A percentile compares a stretch with the other conserved stretches of the same genome.
Conservation (phyloP, 2,888 invertebrate genomes). For the Metallyticus violacea region DNA sequence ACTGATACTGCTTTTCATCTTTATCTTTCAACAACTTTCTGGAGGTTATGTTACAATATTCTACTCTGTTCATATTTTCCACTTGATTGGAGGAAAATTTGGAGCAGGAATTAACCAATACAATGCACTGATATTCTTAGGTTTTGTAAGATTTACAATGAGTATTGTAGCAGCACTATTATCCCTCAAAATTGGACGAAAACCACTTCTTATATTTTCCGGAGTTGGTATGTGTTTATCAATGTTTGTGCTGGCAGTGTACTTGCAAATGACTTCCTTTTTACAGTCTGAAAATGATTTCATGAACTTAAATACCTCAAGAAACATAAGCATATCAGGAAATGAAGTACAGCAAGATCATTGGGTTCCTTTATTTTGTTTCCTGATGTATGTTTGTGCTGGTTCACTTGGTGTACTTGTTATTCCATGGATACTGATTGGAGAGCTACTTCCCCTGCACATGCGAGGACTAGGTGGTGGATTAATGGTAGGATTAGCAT, state of each 20-base stretch:
- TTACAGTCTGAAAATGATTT: background rate
- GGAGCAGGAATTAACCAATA: conserved; percentile 49
- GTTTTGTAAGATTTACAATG: conserved; percentile 50
- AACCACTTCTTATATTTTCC: conserved; percentile 51
- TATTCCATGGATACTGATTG: conserved; percentile 59
- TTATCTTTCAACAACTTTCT: conserved; percentile 56
- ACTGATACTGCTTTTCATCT: conserved; percentile 48
- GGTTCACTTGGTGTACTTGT: conserved; percentile 55
- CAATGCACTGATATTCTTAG: conserved; percentile 51
- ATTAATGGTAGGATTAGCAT: conserved; percentile 52
- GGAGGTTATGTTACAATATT: conserved; percentile 58
- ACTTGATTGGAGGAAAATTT: conserved; percentile 49
- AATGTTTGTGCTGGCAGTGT: conserved; percentile 46
- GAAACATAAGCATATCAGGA: conserved; percentile 26
- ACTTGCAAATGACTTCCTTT: conserved; percentile 27
- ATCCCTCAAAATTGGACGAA: conserved; percentile 51
- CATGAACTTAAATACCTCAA: background rate
- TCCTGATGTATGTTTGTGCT: conserved; percentile 53
- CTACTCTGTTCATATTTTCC: conserved; percentile 55
- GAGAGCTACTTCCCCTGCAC: conserved; percentile 53
- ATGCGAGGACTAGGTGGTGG: conserved; percentile 54
- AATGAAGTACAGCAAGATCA: conserved; percentile 40
- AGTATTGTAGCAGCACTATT: conserved; percentile 51
- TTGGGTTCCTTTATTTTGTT: conserved; percentile 48
- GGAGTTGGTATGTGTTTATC: conserved; percentile 54